Evolutionary conservation across 1,140 invertebrate species (phyloP), one percentile per base, ranked within the genome.

Genomic region (Diachasmimorpha longicaudata): DNA sequence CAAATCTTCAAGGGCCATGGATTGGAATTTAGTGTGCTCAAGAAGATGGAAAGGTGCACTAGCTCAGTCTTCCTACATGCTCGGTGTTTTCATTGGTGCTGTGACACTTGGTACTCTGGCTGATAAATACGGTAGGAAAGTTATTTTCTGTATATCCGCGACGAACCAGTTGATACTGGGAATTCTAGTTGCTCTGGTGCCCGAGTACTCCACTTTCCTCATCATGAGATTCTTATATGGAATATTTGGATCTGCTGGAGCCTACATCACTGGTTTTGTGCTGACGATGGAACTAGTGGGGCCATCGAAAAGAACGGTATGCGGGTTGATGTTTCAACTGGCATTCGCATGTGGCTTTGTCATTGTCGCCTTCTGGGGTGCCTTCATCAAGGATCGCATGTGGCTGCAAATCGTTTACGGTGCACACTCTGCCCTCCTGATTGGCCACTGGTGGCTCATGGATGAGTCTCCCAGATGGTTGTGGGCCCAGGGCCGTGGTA

Each of bases 261-360:
- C 94, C 11, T 96, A 96, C 79, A 95, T 96, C 68, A 93, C 95
- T 11, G 94, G 93, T 1, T 96, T 96, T 84, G 95, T 96, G 0
- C 83, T 97, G 11, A 94, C 95, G 3, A 96, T 97, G 93, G 96
- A 98, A 87, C 84, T 96, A 77, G 94, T 97, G 0, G 95, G 96
- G 16, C 89, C 95, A 0, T 92, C 92, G 46, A 95, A 94, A 84
- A 89, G 96, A 58, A 96, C 95, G 0, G 90, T 92, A 1, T 96
- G 95, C 85, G 96, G 96, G 3, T 91, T 97, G 46, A 91, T 93
- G 21, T 96, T 96, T 79, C 94, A 95, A 89, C 91, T 92, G 44
- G 91, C 92, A 0, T 98, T 97, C 87, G 95, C 95, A 4, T 85
- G 91, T 4, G 96, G 96, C 16, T 93, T 97, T 19, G 95, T 96